Evolutionary conservation across 2,888 invertebrate species (phyloP).

Genomic region (Brachypalpus laphriformis): DNA sequence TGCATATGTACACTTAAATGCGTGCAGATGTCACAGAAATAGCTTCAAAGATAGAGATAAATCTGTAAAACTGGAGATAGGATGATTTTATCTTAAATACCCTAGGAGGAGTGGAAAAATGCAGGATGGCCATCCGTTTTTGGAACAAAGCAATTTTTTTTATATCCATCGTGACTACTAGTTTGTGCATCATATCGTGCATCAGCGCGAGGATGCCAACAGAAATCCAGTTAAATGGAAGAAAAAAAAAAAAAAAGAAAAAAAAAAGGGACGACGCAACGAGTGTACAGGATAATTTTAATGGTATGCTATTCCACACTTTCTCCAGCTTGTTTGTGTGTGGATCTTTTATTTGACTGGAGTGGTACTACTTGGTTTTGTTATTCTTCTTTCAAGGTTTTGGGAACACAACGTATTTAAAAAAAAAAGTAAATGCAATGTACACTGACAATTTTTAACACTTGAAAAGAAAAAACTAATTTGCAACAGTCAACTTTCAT

Average conservation of each 20-base stretch:
- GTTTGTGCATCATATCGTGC: conserved; percentile 38
- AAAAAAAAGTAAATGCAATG: conserved; percentile 37
- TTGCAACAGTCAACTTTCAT: conserved; percentile 24
- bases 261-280: background rate
- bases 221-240: conserved; percentile 9
- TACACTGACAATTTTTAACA: conserved; percentile 41
- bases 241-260: background rate
- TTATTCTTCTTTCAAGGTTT: conserved; percentile 12
- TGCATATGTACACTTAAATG: background rate
- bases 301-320: background rate
- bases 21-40: conserved; percentile 12
- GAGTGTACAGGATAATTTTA: background rate
- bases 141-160: conserved; percentile 41
- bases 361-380: background rate
- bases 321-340: conserved; percentile 2
- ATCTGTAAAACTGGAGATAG: conserved; percentile 10
- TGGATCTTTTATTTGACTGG: conserved; percentile 26
- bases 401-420: background rate
- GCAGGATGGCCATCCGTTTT: conserved; percentile 21
- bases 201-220: conserved; percentile 18
- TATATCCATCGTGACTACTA: conserved; percentile 52
- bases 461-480: conserved; percentile 37
- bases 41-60: too few species aligned
- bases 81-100: conserved; percentile 35
- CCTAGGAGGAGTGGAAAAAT: background rate